Evolutionary conservation across 1,140 invertebrate species (phyloP), one percentile per base, ranked within the genome.

Genomic region (Drosophila paulistorum): DNA sequence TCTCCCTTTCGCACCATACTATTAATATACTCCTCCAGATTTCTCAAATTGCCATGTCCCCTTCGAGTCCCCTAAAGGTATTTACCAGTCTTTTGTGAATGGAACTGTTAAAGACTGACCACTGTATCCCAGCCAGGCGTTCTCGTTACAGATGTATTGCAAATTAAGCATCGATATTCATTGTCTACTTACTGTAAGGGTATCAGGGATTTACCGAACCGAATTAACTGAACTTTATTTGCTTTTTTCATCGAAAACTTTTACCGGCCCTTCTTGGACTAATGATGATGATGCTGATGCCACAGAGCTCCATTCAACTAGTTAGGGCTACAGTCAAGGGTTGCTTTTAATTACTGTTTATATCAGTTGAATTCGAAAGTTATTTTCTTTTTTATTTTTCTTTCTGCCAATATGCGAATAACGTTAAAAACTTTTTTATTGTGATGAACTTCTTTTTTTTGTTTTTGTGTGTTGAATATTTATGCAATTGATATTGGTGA

Each of bases 321-420:
- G 33, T 37, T 37, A 59, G 14, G 57, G 57, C 33, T 33, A 9
- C 57, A 37, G 57, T 59, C 30, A 59, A 79, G 79, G 83, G 83
- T 74, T 79, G 83, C 79, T 86, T 86, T 86, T 86, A 87, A 86
- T 86, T 87, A 86, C 82, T 86, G 83, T 86, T 86, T 77, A 87
- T 79, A 86, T 79, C 83, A 79, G 83, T 72, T 69, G 61, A 37
- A 59, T 69, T 83, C 76, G 79, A 87, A 77, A 73, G 82, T 86
- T 87, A 4, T 41, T 57, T 11, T 58, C 9, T 14, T 33, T 13
- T 37, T 2, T 11, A 39, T 42, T 64, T 42, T 68, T 48, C 68
- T 65, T 61, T 67, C 60, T 48, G 58, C 57, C 13, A 87, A 86
- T 82, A 86, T 87, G 82, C 79, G 65, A 57, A 69, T 60, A 48